Base-by-base conservation (phyloP, 2,888 invertebrate genomes). In the Drosophila nr. medialis region DNA sequence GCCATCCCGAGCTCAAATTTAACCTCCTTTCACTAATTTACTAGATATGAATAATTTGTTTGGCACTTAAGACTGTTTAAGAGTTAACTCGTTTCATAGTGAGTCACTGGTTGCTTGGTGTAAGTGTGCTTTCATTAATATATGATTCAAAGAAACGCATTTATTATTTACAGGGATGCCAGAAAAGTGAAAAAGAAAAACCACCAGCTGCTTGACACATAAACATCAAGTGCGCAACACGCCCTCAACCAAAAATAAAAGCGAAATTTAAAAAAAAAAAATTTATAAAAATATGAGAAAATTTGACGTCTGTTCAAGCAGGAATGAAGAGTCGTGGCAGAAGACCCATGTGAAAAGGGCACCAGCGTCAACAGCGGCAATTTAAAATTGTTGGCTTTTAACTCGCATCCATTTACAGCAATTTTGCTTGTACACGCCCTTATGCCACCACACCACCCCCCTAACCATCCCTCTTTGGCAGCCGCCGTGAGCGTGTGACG, bases 391-490 rank as follows among this genome's bases (percentile, higher is more conserved):
- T 86, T 85, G 88, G 81, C 88, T 88, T 86, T 86, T 86, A 90
- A 88, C 86, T 90, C 83, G 86, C 76, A 90, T 86, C 86, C 90
- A 90, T 86, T 86, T 90, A 89, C 86, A 85, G 90, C 83, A 90
- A 83, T 89, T 90, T 86, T 71, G 75, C 53, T 79, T 79, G 79
- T 69, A 70, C 66, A 67, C 75, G 66, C 66, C 73, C 51, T 68
- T 8, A 27, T 38, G 8, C 8, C 38, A 5, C 2, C 27, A 38
- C n/a, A 8, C 8, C 38, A 55, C 2, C 18, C 50, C 65, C 27
- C 38, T 42, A 65, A 48, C 42, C 32, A 21, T 21, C 27, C 63
- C 34, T 2, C 7, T 34, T n/a, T 18, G n/a, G 7, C 51, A 18
- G 11, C 30, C 42, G 56, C 64, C 48, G 42, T 63, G 64, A 66